Evolutionary conservation across 2,113 vertebrate species (phyloP).

Genomic region (Glaucidium brasilianum): DNA sequence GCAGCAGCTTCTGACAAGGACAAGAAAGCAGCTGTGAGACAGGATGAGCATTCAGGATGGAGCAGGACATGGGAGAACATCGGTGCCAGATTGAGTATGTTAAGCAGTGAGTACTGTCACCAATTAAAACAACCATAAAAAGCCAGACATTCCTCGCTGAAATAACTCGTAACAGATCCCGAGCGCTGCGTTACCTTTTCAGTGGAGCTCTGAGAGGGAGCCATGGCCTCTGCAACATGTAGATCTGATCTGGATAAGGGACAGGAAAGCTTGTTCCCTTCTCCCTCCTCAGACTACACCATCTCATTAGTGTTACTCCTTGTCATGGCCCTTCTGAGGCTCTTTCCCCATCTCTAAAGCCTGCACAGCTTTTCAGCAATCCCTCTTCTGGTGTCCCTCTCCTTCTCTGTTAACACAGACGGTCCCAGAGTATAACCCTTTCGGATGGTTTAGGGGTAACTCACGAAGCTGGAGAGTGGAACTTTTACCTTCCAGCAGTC

Average conservation of each 20-base stretch:
- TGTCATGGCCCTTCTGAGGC: not conserved
- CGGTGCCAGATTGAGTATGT: slow-evolving; percentile 14
- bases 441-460: not conserved
- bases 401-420: not conserved
- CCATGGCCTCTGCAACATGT: not conserved
- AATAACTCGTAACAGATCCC: slow-evolving; percentile 56
- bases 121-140: slow-evolving; percentile 62
- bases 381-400: not conserved
- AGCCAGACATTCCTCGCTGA: slow-evolving; percentile 40
- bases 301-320: not conserved
- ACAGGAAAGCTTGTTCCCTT: not conserved
- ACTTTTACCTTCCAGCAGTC: not conserved
- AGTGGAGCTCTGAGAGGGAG: not conserved
- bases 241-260: not conserved
- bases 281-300: not conserved
- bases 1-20: not conserved
- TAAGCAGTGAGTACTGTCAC: slow-evolving; percentile 44
- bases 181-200: not conserved
- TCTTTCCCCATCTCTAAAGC: not conserved
- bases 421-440: not conserved
- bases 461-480: not conserved
- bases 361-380: not conserved
- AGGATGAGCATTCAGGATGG: not conserved
- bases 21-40: not conserved
- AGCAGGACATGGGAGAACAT: slow-evolving; percentile 17